Conservation (phyloP, 2,888 invertebrate genomes). For the Rhagonycha fulva region DNA sequence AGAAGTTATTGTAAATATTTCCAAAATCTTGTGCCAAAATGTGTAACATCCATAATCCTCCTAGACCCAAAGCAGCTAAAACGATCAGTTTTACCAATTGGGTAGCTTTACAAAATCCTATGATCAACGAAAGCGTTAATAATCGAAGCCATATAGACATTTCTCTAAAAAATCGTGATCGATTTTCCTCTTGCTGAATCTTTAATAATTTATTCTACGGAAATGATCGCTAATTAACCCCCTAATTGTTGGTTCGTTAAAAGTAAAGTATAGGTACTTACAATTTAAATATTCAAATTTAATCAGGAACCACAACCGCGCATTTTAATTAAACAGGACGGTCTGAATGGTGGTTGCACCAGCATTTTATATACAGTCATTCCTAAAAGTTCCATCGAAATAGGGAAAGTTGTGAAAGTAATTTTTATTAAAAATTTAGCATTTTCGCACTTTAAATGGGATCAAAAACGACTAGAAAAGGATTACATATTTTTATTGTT, state of each 20-base stretch:
- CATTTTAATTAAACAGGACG: not conserved
- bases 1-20: slow-evolving; percentile 41
- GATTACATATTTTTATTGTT: not conserved
- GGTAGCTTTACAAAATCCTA: slow-evolving; percentile 49
- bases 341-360: not conserved
- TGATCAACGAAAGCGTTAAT: slow-evolving; percentile 33
- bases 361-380: not conserved
- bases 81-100: slow-evolving; percentile 53
- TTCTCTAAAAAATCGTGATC: not conserved
- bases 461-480: not conserved
- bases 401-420: slow-evolving; percentile 1
- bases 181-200: not conserved
- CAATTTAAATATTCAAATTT: not conserved
- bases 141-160: slow-evolving; percentile 34
- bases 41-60: slow-evolving; percentile 57
- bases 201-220: too few species aligned
- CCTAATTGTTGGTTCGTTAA: not conserved
- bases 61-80: slow-evolving; percentile 53
- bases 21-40: slow-evolving; percentile 55
- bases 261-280: not conserved
- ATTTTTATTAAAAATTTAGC: not conserved
- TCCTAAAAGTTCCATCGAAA: not conserved
- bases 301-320: not conserved
- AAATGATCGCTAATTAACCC: not conserved
- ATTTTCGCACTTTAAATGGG: not conserved